These are phyloP conservation scores for Zoroaster sp. DNA, from an alignment of 53 echinoderm and acorn worm genomes.

Conservation along the genomic window DNA sequence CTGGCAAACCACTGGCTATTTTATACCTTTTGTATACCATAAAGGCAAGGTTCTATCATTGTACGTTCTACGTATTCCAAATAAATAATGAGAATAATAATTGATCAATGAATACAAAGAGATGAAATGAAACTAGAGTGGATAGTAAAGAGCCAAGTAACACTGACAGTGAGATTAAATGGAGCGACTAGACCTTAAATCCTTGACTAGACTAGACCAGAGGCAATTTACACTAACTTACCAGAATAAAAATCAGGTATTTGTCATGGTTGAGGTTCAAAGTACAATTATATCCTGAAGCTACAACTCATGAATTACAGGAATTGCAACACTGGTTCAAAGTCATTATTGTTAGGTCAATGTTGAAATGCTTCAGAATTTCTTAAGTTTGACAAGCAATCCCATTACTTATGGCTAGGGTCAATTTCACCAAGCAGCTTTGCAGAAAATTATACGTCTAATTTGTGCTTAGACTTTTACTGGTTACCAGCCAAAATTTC, in stretches of 20 bases:
- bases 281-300: constrained; percentile 2
- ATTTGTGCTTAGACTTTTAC: no score
- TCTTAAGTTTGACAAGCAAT: not conserved
- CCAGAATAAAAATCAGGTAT: not conserved
- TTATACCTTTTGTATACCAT: no score
- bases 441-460: not conserved
- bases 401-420: not conserved
- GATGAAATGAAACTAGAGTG: not conserved
- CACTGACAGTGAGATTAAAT: not conserved
- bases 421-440: not conserved
- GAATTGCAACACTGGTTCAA: not conserved
- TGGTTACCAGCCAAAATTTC: no score
- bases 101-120: not conserved
- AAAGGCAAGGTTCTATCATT: no score
- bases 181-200: not conserved
- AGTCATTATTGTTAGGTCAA: not conserved
- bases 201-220: not conserved
- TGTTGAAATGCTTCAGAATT: not conserved
- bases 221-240: not conserved
- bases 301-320: not conserved
- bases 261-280: not conserved
- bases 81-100: no score
- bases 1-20: no score
- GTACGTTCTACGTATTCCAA: no score
- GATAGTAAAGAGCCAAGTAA: not conserved